Evolutionary conservation across 2,888 invertebrate genomes (phyloP).

Genomic region (Anorthoa munda): DNA sequence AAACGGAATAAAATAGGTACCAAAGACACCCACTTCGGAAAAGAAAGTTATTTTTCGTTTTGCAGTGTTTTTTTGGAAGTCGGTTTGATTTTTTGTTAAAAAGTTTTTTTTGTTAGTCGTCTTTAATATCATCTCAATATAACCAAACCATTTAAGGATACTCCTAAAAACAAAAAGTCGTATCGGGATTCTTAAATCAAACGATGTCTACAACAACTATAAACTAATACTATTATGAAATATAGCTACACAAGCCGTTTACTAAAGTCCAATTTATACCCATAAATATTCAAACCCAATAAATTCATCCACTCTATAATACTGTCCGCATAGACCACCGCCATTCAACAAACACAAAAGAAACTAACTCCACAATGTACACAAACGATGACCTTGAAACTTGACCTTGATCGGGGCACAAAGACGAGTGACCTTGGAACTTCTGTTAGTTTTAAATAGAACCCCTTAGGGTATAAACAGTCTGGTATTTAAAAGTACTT

Average conservation of each 20-base stretch:
- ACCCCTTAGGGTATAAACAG: slow-evolving; percentile 37
- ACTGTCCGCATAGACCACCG: background rate
- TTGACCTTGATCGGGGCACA: slow-evolving; percentile 23
- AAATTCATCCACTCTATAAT: slow-evolving; percentile 3
- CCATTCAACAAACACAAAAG: slow-evolving; percentile 43
- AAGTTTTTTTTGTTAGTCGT: too few species aligned
- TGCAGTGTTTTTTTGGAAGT: too few species aligned
- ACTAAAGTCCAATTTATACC: background rate
- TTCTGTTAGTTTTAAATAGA: slow-evolving; percentile 34
- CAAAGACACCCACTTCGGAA: too few species aligned
- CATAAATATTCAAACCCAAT: slow-evolving; percentile 1
- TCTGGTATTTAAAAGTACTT: slow-evolving; percentile 34
- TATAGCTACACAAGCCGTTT: background rate
- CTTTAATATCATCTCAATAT: too few species aligned
- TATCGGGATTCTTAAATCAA: too few species aligned
- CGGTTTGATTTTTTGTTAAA: too few species aligned
- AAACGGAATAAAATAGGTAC: too few species aligned
- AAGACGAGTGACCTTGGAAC: slow-evolving; percentile 43
- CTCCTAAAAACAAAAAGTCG: too few species aligned
- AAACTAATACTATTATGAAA: background rate
- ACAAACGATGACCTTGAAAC: slow-evolving; percentile 45
- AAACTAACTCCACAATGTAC: slow-evolving; percentile 35
- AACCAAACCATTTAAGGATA: too few species aligned
- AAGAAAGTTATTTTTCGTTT: too few species aligned
- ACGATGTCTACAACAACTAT: too few species aligned